These are phyloP conservation scores for Zaprionus taronus DNA, from an alignment of 1,140 invertebrate species.

Conservation along the genomic window DNA sequence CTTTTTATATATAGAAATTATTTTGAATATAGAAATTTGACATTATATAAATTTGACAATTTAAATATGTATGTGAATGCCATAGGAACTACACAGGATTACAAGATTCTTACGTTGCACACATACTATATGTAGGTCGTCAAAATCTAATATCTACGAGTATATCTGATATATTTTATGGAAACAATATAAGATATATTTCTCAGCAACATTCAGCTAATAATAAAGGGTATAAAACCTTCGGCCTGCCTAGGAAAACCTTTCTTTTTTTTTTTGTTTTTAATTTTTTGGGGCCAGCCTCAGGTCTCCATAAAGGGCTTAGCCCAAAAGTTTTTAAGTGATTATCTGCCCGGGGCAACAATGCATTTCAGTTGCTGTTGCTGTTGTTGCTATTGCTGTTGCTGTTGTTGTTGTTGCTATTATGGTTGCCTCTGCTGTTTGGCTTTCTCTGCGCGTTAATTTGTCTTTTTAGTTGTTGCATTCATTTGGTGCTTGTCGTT, in stretches of 20 bases:
- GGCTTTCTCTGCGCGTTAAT: conserved; percentile 81
- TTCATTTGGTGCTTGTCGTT: conserved; percentile 77
- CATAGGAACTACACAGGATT: too few species aligned
- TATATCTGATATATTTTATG: too few species aligned
- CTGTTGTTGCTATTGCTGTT: conserved; percentile 9
- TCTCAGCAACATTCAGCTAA: background rate
- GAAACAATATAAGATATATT: too few species aligned
- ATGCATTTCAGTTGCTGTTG: conserved; percentile 41
- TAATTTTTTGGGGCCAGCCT: conserved; percentile 34
- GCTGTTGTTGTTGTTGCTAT: conserved; percentile 31
- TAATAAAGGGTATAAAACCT: background rate
- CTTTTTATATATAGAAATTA: too few species aligned
- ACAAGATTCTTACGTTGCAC: too few species aligned
- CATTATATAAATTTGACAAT: too few species aligned
- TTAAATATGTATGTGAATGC: too few species aligned
- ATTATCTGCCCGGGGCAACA: conserved; percentile 68
- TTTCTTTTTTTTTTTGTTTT: conserved; percentile 20
- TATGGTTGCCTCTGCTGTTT: conserved; percentile 45
- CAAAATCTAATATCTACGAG: too few species aligned
- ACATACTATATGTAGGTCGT: too few species aligned
- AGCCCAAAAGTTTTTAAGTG: conserved; percentile 72
- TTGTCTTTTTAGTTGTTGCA: conserved; percentile 79
- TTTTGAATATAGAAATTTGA: too few species aligned
- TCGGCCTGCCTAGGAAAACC: background rate
- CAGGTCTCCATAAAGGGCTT: conserved; percentile 70